Evolutionary conservation across 2,797 vertebrate genomes (phyloP).

Genomic region (Channallabes apus): DNA sequence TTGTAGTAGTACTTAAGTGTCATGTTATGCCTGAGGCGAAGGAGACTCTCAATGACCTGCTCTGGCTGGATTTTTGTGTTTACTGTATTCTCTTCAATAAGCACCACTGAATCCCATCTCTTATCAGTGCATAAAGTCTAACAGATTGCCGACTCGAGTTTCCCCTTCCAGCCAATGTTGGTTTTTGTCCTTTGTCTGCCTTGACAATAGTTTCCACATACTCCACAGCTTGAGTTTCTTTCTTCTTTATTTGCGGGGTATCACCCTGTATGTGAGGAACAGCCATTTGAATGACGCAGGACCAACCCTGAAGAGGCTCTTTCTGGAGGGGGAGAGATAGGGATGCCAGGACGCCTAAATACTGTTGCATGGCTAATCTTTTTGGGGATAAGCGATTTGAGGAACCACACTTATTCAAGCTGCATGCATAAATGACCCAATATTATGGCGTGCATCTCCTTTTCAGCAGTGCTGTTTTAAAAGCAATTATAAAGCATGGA

Average conservation of each 20-base stretch:
- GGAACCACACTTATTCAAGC: neutral
- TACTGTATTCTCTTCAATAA: slow-evolving; percentile 71
- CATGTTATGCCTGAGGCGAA: slow-evolving; percentile 85
- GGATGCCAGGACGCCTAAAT: slow-evolving; percentile 57
- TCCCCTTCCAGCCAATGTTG: slow-evolving; percentile 86
- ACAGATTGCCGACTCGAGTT: slow-evolving; percentile 90
- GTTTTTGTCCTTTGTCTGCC: slow-evolving; percentile 83
- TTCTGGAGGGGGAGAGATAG: slow-evolving; percentile 36
- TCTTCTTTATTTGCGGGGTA: slow-evolving; percentile 79
- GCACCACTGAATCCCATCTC: slow-evolving; percentile 72
- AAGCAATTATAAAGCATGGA: neutral
- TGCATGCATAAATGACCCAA: neutral
- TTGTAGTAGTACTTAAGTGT: slow-evolving; percentile 85
- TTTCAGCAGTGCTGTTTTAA: neutral
- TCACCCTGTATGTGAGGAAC: slow-evolving; percentile 77
- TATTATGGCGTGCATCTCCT: neutral
- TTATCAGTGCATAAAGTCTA: slow-evolving; percentile 87
- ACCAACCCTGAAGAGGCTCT: slow-evolving; percentile 74
- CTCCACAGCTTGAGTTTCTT: slow-evolving; percentile 83
- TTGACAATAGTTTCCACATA: slow-evolving; percentile 81
- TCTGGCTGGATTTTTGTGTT: slow-evolving; percentile 79
- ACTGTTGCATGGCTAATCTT: slow-evolving; percentile 60
- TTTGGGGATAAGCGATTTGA: slow-evolving; percentile 46
- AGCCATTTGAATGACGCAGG: slow-evolving; percentile 73
- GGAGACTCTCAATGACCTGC: slow-evolving; percentile 79